Evolutionary conservation across 2,113 vertebrate species (phyloP), one percentile per base, ranked within the genome.

Genomic region (Syngnathoides biaculeatus): DNA sequence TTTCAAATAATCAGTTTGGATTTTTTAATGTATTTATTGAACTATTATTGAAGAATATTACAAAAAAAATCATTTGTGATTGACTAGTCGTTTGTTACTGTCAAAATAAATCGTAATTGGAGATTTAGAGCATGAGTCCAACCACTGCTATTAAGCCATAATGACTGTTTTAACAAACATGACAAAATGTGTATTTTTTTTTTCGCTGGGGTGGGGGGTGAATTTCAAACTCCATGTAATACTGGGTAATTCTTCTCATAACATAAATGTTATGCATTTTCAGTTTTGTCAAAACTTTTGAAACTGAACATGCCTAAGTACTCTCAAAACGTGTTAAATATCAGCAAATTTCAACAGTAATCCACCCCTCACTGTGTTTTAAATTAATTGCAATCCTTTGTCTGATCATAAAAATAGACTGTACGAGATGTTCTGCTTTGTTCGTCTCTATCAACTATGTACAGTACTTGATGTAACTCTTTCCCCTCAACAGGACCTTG

Each of bases 401-500:
- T 66, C 57, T 42, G 24, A 74, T 26, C 68, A 22, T 53, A 58
- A 50, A 56, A 75, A 68, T 81, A 61, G 59, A 63, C 61, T 50
- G 4, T 67, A 77, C 55, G 52, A 11, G 0, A 17, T 88, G 74
- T 71, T 68, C 64, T 90, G 82, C 30, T 26, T 24, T 26, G 11
- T 55, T 13, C 22, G 22, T 55, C 12, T 57, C 30, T 15, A 56
- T 27, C 8, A 57, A 57, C 30, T 27, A 57, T 57, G 26, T 30
- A 17, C 13, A 30, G 14, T 30, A 22, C 14, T 57, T 57, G 15
- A 40, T 61, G 17, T 39, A 22, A 3, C 1, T 35, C 45, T 48
- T 15, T 94, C 27, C 82, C 92, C 88, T 83, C 91, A 90, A 88
- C 93, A 94, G 93, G 92, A 90, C 91, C 88, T 88, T 57, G 91